Percentiles rank a stretch among this genome's conserved stretches.
Conservation (phyloP, 2,797 vertebrate species). For the Zalophus californianus region DNA sequence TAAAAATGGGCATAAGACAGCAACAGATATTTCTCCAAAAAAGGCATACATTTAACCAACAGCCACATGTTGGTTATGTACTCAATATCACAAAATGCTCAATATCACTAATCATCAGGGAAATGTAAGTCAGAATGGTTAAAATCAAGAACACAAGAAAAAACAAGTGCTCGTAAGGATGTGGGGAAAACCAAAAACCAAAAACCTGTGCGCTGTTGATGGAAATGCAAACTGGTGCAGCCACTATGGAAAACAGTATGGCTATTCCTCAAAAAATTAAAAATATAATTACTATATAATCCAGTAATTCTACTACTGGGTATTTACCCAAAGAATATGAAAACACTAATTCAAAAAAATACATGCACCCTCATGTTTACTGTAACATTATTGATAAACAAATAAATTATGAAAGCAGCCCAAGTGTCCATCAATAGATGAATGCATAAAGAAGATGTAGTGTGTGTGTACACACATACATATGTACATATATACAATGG, state of each 20-base stretch:
- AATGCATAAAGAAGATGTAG: not conserved
- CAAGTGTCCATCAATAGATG: not conserved
- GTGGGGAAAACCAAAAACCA: not conserved
- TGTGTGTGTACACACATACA: not conserved
- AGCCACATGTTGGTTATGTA: not conserved
- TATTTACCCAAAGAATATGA: not conserved
- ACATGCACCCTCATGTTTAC: not conserved
- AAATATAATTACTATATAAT: not conserved
- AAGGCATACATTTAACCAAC: not conserved
- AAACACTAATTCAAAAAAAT: not conserved
- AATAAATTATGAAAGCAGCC: not conserved
- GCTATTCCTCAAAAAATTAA: not conserved
- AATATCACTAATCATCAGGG: not conserved
- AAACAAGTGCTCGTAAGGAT: not conserved
- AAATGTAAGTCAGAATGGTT: not conserved
- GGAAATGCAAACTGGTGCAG: not conserved
- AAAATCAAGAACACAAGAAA: not conserved
- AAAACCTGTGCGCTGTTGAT: not conserved
- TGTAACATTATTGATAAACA: not conserved
- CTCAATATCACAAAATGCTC: not conserved
- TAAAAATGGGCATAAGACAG: not conserved
- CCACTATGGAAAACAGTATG: not conserved
- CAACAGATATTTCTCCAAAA: not conserved
- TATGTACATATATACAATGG: no score
- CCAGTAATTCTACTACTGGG: not conserved